Evolutionary conservation across 1,140 invertebrate species (phyloP).

Genomic region (Bursaphelenchus mucronatus): DNA sequence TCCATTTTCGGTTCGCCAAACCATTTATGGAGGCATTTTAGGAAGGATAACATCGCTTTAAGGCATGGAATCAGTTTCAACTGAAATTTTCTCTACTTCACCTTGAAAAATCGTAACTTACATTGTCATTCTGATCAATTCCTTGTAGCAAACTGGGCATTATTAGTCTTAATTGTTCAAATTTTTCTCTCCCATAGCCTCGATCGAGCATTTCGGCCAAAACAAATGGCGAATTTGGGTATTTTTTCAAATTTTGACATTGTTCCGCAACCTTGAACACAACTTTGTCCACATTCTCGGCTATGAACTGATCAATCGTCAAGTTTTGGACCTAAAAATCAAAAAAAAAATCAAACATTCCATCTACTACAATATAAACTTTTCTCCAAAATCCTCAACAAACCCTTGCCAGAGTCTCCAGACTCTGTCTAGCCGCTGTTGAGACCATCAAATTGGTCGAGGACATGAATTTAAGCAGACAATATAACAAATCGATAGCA

Average conservation of each 20-base stretch:
- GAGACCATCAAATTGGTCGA: constrained; percentile 6
- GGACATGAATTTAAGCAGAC: constrained; percentile 10
- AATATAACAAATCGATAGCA: constrained; percentile 11
- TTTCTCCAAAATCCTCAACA: background rate
- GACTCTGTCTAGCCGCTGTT: background rate
- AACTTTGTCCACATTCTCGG: constrained; percentile 14
- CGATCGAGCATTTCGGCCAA: constrained; percentile 10
- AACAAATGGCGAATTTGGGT: constrained; percentile 12
- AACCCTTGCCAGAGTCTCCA: constrained; percentile 1
- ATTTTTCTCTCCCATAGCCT: constrained; percentile 3
- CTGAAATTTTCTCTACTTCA: background rate
- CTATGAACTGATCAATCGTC: constrained; percentile 4
- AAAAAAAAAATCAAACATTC: background rate
- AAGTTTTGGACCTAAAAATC: background rate
- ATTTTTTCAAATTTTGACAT: constrained; percentile 7
- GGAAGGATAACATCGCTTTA: constrained; percentile 11
- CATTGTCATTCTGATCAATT: constrained; percentile 9
- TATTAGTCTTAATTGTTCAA: constrained; percentile 4
- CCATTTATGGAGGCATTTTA: background rate
- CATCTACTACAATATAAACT: background rate
- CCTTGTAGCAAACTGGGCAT: constrained; percentile 12
- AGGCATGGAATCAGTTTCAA: constrained; percentile 11
- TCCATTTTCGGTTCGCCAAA: constrained; percentile 7
- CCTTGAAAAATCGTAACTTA: background rate
- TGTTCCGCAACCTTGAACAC: constrained; percentile 3